phyloP scores from a whole-genome alignment of 2,113 vertebrate genomes.

The Tricholaema leucomelas region DNA sequence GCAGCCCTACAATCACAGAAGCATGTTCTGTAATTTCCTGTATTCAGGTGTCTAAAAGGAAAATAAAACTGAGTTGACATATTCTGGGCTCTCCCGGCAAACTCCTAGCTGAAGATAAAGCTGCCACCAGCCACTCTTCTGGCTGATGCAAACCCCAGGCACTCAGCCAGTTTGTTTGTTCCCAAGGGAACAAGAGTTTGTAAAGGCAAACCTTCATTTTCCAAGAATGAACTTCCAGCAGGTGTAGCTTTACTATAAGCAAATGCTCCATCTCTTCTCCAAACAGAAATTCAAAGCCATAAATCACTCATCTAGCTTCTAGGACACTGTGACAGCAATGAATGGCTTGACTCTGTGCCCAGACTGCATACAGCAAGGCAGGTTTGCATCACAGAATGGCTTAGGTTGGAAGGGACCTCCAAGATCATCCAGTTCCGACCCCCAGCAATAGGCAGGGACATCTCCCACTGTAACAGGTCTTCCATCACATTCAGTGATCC shows the following conservation, averaged over 20 bases:
- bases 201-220: neutral
- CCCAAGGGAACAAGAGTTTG: neutral
- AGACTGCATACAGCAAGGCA: neutral
- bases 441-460: too few relatives aligned
- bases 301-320: neutral
- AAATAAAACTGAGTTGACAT: fast-evolving
- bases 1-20: fast-evolving
- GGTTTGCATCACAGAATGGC: too few relatives aligned
- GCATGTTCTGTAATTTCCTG: neutral
- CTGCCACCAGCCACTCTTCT: neutral
- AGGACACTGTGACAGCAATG: neutral
- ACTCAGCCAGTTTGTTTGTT: neutral
- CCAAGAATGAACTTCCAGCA: neutral
- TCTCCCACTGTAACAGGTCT: too few relatives aligned
- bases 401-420: too few relatives aligned
- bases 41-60: neutral
- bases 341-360: neutral
- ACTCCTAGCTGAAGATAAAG: neutral
- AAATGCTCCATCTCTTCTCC: neutral
- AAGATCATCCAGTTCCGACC: too few relatives aligned
- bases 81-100: neutral
- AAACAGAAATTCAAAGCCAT: neutral
- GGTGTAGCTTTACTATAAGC: fast-evolving
- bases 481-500: too few relatives aligned
- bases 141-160: neutral